Evolutionary conservation across 2,113 vertebrate species (phyloP), one percentile per base, ranked within the genome.

Genomic region (Anolis carolinensis): DNA sequence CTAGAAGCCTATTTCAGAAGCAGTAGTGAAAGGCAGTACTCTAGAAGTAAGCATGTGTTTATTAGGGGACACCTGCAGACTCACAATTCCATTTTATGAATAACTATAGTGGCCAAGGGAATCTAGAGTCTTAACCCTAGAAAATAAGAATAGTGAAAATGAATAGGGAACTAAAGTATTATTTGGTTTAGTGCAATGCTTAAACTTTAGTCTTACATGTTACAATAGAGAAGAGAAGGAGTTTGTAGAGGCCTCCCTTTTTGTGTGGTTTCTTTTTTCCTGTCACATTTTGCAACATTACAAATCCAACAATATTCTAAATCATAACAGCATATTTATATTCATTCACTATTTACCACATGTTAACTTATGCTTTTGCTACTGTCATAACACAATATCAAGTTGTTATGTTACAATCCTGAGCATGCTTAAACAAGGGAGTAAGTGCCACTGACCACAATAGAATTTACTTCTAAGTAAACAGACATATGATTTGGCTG

Each of bases 301-400:
- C 44, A 71, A 71, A 79, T 5, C 34, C 68, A n/a, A 71, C 59
- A 71, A 18, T 79, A 59, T 85, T 79, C 32, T 13, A 79, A 62
- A 85, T n/a, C 52, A 48, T 71, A 70, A 27, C n/a, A 67, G 1
- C 16, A 25, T 70, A 68, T 79, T 65, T n/a, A 36, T 71, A 13
- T 7, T 2, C 55, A 25, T n/a, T 25, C 23, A 59, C 30, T 62
- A 30, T 44, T 72, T n/a, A 50, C 11, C n/a, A 34, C 20, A 77
- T 77, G 32, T 84, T n/a, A 50, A 82, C 32, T 21, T 55, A 89
- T 73, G 85, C 30, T 79, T 90, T 21, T 67, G 18, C 36, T 67
- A 72, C 84, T 83, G 83, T n/a, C 50, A 71, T 5, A 59, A 86
- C 87, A 25, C 80, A 94, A 50, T 80, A 85, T 27, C 48, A 59